Evolutionary conservation across 1,140 invertebrate genomes (phyloP).

Genomic region (Trichogramma pretiosum): DNA sequence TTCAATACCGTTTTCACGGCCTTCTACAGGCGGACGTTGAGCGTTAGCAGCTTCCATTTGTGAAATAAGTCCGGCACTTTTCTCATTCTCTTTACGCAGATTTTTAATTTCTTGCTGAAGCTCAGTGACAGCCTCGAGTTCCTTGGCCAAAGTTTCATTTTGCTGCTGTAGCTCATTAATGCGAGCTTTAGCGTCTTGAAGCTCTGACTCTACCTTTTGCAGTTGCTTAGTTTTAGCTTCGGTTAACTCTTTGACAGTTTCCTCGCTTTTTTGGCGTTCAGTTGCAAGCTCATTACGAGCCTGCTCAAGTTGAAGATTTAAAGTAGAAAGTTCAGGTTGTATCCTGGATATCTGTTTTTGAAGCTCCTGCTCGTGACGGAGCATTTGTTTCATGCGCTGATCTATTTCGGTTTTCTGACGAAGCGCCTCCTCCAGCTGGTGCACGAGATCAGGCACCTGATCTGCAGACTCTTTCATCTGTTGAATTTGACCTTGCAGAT

Average conservation of each 20-base stretch:
- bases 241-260: too few relatives aligned
- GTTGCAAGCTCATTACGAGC: too few relatives aligned
- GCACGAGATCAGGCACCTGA: constrained; percentile 43
- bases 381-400: constrained; percentile 43
- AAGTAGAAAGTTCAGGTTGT: constrained; percentile 34
- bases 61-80: too few relatives aligned
- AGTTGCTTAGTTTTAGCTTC: too few relatives aligned
- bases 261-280: too few relatives aligned
- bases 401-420: constrained; percentile 47
- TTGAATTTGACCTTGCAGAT: constrained; percentile 34
- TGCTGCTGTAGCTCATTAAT: constrained; percentile 30
- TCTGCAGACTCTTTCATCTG: constrained; percentile 36
- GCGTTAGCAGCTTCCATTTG: constrained; percentile 35
- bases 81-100: constrained; percentile 44
- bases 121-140: constrained; percentile 22
- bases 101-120: constrained; percentile 32
- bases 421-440: constrained; percentile 53
- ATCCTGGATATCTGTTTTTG: constrained; percentile 37
- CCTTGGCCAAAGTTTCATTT: constrained; percentile 29
- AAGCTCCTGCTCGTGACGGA: constrained; percentile 37
- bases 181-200: constrained; percentile 26
- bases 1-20: constrained; percentile 47
- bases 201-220: constrained; percentile 29
- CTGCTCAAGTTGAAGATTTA: too few relatives aligned
- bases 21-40: constrained; percentile 40